phyloP scores from a whole-genome alignment of 2,888 invertebrate species.

The Hypselothyrea guttata region DNA sequence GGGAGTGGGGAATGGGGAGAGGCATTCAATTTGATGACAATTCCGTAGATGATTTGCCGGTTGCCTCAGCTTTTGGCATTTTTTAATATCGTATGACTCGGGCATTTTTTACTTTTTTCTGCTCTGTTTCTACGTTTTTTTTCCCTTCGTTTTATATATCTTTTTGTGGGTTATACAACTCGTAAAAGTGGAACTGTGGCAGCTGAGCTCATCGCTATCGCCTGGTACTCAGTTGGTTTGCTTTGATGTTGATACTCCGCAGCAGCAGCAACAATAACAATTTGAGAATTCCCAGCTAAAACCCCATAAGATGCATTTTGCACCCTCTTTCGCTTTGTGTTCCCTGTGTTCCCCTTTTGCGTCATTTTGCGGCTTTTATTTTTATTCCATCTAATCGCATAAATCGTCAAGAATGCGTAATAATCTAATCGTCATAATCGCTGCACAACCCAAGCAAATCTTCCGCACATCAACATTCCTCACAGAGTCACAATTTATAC shows the following conservation, averaged over 20 bases:
- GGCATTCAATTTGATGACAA: conserved; percentile 76
- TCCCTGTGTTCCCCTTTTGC: background rate
- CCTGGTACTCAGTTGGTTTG: conserved; percentile 9
- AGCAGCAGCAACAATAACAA: conserved; percentile 47
- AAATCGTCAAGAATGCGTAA: conserved; percentile 75
- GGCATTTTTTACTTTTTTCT: conserved; percentile 38
- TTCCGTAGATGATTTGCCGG: conserved; percentile 76
- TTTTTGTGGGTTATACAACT: conserved; percentile 34
- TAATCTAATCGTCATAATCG: conserved; percentile 76
- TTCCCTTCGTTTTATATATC: conserved; percentile 2
- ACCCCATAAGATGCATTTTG: conserved; percentile 37
- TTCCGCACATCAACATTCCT: conserved; percentile 26
- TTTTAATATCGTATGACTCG: conserved; percentile 66
- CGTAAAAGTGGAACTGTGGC: conserved; percentile 60
- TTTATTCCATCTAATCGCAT: conserved; percentile 66
- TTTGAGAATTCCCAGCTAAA: conserved; percentile 34
- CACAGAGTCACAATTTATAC: conserved; percentile 6
- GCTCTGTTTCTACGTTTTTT: background rate
- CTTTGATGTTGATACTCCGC: conserved; percentile 51
- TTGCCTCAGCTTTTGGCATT: conserved; percentile 73
- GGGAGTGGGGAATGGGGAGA: conserved; percentile 1
- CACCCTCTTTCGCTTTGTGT: conserved; percentile 1
- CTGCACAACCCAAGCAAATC: conserved; percentile 50
- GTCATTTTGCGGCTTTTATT: conserved; percentile 36
- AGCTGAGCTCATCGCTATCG: conserved; percentile 63